Evolutionary conservation across 2,113 vertebrate genomes (phyloP), one percentile per base, ranked within the genome.

Genomic region (Lampris megalopsis): DNA sequence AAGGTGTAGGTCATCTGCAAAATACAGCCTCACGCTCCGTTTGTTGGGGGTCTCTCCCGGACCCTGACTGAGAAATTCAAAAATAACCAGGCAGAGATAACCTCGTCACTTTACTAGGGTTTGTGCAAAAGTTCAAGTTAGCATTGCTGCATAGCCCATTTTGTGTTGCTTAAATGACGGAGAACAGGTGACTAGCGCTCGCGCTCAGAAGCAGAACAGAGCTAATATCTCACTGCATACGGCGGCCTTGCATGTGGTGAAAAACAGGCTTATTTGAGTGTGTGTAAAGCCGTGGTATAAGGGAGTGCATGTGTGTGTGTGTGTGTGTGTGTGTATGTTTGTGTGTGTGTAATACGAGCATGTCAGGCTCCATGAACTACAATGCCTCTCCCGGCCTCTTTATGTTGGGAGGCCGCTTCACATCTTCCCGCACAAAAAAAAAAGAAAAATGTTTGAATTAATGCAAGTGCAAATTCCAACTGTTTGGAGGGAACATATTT

Each of bases 401-500:
- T 61, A 88, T 88, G 91, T 92, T 92, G 91, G 91, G 91, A 93
- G 94, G 95, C 93, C 82, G 94, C 96, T 65, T 95, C 94, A 94
- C 91, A 86, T 95, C 90, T 95, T 95, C 95, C 94, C 94, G 93
- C 90, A 87, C 92, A 94, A 68, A n/a, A 40, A 64, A 94, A 95
- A 71, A 40, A 64, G 94, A 95, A 71, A 94, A 95, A 24, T 96
- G 93, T 95, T 95, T 92, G 94, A 96, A 96, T 96, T 96, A 96
- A 95, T 95, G 94, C 92, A 88, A 95, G 95, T 96, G 94, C 93
- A 95, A 96, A 96, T 96, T 96, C 95, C 94, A 96, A 93, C 93
- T 94, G 95, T 96, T 96, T 96, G 95, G 95, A 95, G 94, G 94
- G 88, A 90, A 49, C 62, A 72, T 58, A 98, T 98, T 97, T 96